These are phyloP conservation scores for Lagodon rhomboides DNA, from an alignment of 2,797 vertebrate genomes.

Conservation along the genomic window DNA sequence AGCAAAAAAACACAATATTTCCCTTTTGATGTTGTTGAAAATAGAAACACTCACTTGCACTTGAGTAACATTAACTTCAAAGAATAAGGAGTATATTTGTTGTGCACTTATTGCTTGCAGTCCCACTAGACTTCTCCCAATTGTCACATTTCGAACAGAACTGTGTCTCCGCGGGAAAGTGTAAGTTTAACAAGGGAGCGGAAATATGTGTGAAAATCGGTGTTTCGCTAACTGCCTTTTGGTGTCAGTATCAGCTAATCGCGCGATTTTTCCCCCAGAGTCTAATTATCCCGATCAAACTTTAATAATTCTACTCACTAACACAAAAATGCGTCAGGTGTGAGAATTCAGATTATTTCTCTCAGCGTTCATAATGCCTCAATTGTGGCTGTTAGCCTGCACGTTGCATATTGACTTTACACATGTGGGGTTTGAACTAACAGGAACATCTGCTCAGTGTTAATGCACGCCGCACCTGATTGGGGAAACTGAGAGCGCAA, in stretches of 20 bases:
- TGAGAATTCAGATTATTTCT: constrained; percentile 26
- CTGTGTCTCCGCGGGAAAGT: background rate
- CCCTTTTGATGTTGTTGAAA: background rate
- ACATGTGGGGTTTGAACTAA: constrained; percentile 66
- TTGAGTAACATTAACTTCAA: background rate
- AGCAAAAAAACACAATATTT: background rate
- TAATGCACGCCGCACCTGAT: constrained; percentile 64
- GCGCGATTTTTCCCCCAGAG: background rate
- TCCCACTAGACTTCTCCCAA: background rate
- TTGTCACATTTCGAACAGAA: constrained; percentile 10
- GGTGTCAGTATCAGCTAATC: constrained; percentile 7
- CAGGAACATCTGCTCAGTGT: constrained; percentile 75
- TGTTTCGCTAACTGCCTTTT: background rate
- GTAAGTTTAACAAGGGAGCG: background rate
- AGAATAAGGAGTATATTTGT: background rate
- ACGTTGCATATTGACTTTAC: constrained; percentile 46
- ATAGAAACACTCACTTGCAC: too few relatives aligned
- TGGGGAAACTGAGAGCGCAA: constrained; percentile 45
- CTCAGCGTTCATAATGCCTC: constrained; percentile 33
- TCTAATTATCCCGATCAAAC: constrained; percentile 22
- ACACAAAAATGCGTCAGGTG: constrained; percentile 15
- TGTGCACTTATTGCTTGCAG: background rate
- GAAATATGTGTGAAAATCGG: background rate
- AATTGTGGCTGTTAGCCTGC: constrained; percentile 39
- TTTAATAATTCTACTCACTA: constrained; percentile 23